Percentiles rank a stretch among this genome's conserved stretches.
Conservation (phyloP, 2,113 vertebrate species). For the Triplophysa tibetana region DNA sequence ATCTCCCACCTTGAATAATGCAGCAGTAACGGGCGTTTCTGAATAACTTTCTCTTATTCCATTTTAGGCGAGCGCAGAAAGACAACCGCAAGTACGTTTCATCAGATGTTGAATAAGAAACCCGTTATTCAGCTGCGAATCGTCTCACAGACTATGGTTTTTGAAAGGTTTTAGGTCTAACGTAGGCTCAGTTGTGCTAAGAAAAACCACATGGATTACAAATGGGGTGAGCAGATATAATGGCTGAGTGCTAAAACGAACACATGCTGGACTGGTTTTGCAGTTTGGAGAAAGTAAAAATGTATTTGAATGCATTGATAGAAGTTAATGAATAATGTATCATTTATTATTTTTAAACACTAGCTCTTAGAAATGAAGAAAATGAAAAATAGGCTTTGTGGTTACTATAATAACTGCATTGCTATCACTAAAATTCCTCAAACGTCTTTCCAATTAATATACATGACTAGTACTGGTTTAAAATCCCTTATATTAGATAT, state of each 20-base stretch:
- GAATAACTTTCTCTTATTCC: not conserved
- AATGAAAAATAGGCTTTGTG: no score
- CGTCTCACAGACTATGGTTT: not conserved
- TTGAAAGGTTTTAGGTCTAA: not conserved
- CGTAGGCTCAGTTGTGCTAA: not conserved
- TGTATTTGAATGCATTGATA: no score
- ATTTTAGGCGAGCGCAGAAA: not conserved
- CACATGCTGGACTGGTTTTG: no score
- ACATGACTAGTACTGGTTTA: no score
- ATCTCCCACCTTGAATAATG: not conserved
- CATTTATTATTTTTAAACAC: no score
- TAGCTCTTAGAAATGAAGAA: no score
- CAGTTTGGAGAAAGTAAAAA: no score
- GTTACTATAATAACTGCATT: no score
- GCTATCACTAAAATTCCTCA: no score
- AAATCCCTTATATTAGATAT: no score
- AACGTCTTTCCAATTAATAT: no score
- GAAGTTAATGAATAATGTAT: no score
- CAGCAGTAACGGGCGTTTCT: not conserved
- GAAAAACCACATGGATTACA: not conserved
- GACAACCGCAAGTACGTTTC: conserved; percentile 16
- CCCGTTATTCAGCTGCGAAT: not conserved
- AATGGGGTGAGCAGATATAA: conserved; percentile 17
- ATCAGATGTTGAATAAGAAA: not conserved
- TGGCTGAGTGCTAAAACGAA: not conserved